Evolutionary conservation across 2,888 invertebrate genomes (phyloP).

Genomic region (Aphidoletes aphidimyza): DNA sequence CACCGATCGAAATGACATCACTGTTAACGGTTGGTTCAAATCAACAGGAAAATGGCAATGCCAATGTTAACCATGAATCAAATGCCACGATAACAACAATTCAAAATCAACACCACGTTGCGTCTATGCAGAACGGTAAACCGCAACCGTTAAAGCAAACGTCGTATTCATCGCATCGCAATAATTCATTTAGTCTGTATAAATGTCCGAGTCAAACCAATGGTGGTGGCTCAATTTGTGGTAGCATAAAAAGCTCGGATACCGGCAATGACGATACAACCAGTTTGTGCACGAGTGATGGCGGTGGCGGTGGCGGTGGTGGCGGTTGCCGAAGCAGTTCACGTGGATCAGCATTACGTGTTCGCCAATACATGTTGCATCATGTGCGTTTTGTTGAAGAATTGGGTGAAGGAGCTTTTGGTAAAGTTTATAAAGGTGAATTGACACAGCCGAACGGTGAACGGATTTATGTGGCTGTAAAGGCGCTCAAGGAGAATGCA

Average conservation of each 20-base stretch:
- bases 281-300: background rate
- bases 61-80: slow-evolving; percentile 59
- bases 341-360: slow-evolving; percentile 67
- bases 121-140: slow-evolving; percentile 58
- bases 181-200: slow-evolving; percentile 52
- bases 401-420: slow-evolving; percentile 95
- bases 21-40: slow-evolving; percentile 68
- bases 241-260: slow-evolving; percentile 34
- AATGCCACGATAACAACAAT: slow-evolving; percentile 38
- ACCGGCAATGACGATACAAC: slow-evolving; percentile 7
- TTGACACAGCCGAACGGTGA: slow-evolving; percentile 75
- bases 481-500: slow-evolving; percentile 93
- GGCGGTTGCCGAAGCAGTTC: slow-evolving; percentile 52
- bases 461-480: slow-evolving; percentile 87
- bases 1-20: slow-evolving; percentile 87
- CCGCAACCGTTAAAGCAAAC: slow-evolving; percentile 68
- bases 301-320: background rate
- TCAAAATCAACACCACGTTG: slow-evolving; percentile 63
- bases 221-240: slow-evolving; percentile 49
- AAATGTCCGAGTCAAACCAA: slow-evolving; percentile 3
- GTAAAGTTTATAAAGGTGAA: slow-evolving; percentile 97
- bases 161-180: slow-evolving; percentile 56
- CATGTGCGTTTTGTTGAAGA: slow-evolving; percentile 90
- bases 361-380: slow-evolving; percentile 86
- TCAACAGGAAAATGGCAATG: slow-evolving; percentile 55